These are phyloP conservation scores for Rutilus rutilus DNA, from an alignment of 2,113 vertebrate species.

Conservation along the genomic window DNA sequence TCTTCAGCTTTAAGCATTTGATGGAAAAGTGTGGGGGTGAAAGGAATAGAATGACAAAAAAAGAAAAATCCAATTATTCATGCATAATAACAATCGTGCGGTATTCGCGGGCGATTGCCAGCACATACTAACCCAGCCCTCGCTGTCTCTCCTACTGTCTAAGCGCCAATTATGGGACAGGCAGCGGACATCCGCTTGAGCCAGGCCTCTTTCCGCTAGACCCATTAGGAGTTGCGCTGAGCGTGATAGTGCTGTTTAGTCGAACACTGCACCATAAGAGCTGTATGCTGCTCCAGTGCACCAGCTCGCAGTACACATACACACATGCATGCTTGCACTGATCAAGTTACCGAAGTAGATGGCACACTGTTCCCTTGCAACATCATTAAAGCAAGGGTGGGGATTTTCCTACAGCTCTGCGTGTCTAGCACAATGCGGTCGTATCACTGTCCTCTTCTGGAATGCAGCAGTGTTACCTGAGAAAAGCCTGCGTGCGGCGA, in stretches of 20 bases:
- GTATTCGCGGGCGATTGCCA: conserved; percentile 37
- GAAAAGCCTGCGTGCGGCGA: neutral
- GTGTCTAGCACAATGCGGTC: conserved; percentile 44
- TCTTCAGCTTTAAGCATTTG: conserved; percentile 33
- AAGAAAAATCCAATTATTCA: conserved; percentile 55
- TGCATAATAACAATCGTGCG: conserved; percentile 70
- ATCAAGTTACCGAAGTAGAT: conserved; percentile 28
- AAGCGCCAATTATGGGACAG: conserved; percentile 55
- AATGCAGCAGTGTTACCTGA: conserved; percentile 43
- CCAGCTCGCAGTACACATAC: conserved; percentile 24
- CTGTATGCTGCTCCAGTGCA: conserved; percentile 25
- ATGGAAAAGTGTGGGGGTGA: conserved; percentile 39
- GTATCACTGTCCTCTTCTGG: conserved; percentile 47
- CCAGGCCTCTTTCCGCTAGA: conserved; percentile 48
- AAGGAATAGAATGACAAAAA: conserved; percentile 24
- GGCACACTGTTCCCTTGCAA: conserved; percentile 33
- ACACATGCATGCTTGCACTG: neutral
- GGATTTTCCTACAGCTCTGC: conserved; percentile 44
- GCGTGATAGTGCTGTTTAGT: conserved; percentile 55
- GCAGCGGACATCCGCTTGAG: conserved; percentile 59
- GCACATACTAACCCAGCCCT: conserved; percentile 59
- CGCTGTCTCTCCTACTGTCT: conserved; percentile 63
- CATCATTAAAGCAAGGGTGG: conserved; percentile 48
- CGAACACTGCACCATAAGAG: conserved; percentile 25
- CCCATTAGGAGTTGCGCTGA: conserved; percentile 48